phyloP scores from a whole-genome alignment of 1,140 invertebrate species.

The Archegozetes longisetosus region DNA sequence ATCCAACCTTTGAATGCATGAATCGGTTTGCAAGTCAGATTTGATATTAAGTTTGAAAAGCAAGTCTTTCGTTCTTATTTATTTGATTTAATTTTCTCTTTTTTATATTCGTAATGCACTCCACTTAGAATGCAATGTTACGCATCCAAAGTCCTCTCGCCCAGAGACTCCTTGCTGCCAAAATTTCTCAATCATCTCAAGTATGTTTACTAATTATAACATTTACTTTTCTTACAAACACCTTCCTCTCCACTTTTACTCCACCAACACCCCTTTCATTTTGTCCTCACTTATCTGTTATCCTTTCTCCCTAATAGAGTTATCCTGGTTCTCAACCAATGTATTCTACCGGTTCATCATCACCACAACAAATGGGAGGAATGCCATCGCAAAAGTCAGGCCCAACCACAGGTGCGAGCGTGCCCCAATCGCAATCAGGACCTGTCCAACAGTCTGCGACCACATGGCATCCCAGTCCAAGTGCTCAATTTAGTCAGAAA shows the following conservation, averaged over 20 bases:
- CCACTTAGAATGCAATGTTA: slow-evolving; percentile 1
- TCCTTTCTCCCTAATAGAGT: background rate
- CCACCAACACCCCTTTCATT: background rate
- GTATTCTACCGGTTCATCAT: background rate
- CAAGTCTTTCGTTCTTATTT: no score
- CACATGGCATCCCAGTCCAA: slow-evolving; percentile 9
- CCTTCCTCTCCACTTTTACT: background rate
- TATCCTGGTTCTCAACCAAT: background rate
- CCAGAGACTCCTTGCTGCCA: slow-evolving; percentile 11
- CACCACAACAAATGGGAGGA: background rate
- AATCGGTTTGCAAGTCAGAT: no score
- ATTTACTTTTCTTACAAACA: no score
- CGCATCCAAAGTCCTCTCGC: slow-evolving; percentile 14
- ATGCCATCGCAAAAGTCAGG: slow-evolving; percentile 9
- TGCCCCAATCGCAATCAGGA: background rate
- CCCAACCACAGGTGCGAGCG: slow-evolving; percentile 13
- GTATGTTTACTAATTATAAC: no score
- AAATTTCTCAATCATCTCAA: background rate
- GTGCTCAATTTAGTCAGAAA: slow-evolving; percentile 15
- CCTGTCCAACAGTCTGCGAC: background rate
- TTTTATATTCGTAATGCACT: no score
- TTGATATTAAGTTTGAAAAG: no score
- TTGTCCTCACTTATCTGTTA: background rate
- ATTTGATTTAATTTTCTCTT: no score
- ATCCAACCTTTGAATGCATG: no score